Evolutionary conservation across 1,140 invertebrate genomes (phyloP).

Genomic region (Latrodectus geometricus): DNA sequence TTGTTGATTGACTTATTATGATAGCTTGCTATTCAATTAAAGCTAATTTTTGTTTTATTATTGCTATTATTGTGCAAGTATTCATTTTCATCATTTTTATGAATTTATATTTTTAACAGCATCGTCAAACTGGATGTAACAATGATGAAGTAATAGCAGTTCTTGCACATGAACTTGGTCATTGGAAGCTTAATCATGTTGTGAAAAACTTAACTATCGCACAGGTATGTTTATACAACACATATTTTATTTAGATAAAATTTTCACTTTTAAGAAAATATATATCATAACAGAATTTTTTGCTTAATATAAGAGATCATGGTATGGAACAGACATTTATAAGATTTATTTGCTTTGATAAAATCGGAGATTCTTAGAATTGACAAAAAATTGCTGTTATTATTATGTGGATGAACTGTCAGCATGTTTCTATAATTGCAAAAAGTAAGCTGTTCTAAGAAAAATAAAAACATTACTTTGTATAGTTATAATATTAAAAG

Average conservation of each 20-base stretch:
- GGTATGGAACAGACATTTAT: too few species aligned
- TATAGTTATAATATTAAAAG: too few species aligned
- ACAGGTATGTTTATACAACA: conserved; percentile 74
- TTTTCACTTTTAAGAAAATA: too few species aligned
- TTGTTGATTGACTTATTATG: not conserved
- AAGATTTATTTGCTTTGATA: too few species aligned
- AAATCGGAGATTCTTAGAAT: too few species aligned
- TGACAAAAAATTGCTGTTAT: too few species aligned
- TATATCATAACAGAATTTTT: too few species aligned
- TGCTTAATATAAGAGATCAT: too few species aligned
- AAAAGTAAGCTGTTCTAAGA: too few species aligned
- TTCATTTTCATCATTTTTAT: not conserved
- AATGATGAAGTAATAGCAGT: conserved; percentile 96
- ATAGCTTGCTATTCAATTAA: not conserved
- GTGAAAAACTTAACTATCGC: conserved; percentile 87
- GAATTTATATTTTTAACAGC: not conserved
- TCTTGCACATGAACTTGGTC: conserved; percentile 95
- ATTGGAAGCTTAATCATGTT: conserved; percentile 95
- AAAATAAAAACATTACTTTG: too few species aligned
- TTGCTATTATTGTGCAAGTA: not conserved
- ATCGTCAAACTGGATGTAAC: conserved; percentile 78
- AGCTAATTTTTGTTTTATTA: not conserved
- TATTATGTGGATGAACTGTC: too few species aligned
- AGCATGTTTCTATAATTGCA: too few species aligned
- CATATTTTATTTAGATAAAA: not conserved